A percentile compares a stretch with the other conserved stretches of the same genome.
Evolutionary conservation across 2,113 vertebrate species (phyloP).

Genomic region (Neolamprologus sp.): DNA sequence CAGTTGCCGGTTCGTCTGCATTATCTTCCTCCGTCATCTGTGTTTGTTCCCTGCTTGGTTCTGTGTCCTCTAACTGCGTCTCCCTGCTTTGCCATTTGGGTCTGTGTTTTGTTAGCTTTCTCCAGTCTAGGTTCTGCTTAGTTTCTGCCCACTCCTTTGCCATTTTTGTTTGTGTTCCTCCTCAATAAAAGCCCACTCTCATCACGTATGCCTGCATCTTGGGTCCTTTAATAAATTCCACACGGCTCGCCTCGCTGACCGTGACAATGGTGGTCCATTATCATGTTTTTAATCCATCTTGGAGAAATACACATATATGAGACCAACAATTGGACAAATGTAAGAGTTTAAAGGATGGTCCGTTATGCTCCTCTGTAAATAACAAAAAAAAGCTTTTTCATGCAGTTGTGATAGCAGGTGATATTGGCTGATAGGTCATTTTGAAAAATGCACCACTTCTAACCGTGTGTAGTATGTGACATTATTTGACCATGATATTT

Average conservation of each 20-base stretch:
- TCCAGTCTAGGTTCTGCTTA: background rate
- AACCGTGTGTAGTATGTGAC: background rate
- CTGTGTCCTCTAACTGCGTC: background rate
- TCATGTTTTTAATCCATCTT: background rate
- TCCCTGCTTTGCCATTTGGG: background rate
- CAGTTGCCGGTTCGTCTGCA: rapidly evolving
- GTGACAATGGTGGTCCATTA: background rate
- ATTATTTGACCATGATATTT: background rate
- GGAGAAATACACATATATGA: background rate
- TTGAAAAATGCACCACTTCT: background rate
- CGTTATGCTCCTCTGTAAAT: background rate
- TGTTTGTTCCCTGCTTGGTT: background rate
- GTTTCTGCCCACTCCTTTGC: background rate
- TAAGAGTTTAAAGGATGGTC: background rate
- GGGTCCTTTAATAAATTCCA: background rate
- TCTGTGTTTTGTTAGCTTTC: background rate
- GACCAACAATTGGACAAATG: background rate
- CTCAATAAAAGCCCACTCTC: background rate
- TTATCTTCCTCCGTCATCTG: background rate
- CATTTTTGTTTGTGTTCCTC: background rate
- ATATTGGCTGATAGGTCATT: background rate
- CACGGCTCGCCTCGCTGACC: background rate
- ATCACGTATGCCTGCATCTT: background rate
- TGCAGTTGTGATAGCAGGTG: background rate
- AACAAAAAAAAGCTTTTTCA: background rate